Base-by-base conservation (phyloP, 1,140 invertebrate species). In the Cotesia typhae region DNA sequence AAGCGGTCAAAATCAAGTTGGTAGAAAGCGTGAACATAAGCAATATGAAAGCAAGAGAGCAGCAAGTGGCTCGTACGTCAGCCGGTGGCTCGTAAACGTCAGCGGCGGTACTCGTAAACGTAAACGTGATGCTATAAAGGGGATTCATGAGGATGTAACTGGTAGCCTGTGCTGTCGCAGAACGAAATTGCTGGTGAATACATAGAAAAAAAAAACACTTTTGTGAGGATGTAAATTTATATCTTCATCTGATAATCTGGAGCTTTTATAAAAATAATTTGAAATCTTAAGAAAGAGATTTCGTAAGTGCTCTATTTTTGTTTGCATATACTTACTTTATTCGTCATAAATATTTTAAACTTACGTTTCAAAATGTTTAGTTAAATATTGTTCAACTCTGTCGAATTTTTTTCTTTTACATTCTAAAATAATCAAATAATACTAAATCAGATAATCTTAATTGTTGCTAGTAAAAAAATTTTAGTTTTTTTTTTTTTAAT, bases 51-150 rank as follows among this genome's bases (percentile, higher is more conserved):
- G 80, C 79, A 79, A 81, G 78, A 81, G 77, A 78, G 84, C 85
- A 87, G 85, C 85, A 87, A 87, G 85, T 87, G 86, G 85, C 85
- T 87, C 86, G 86, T 87, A 87, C 85, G 86, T 87, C 86, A 87
- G 84, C 84, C 86, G 84, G 86, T 86, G 86, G 86, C 85, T 87
- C 86, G 86, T 87, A 87, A 87, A 87, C 86, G 86, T 87, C 86
- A 87, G 85, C 85, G 79, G 81, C 84, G 82, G 81, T 84, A 84
- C 86, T 86, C 85, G 86, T 87, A 87, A 87, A 86, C 86, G 86
- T 87, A 87, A 87, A 87, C 85, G 86, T 82, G 85, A 85, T 85
- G 86, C 85, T 87, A 85, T 86, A 86, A 87, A 83, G 83, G 85
- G 71, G 85, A 86, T 85, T 83, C 83, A 82, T 79, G 65, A 76